A percentile compares a stretch with the other conserved stretches of the same genome.
Evolutionary conservation across 2,113 vertebrate genomes (phyloP).

Genomic region (Amphiprion percula): DNA sequence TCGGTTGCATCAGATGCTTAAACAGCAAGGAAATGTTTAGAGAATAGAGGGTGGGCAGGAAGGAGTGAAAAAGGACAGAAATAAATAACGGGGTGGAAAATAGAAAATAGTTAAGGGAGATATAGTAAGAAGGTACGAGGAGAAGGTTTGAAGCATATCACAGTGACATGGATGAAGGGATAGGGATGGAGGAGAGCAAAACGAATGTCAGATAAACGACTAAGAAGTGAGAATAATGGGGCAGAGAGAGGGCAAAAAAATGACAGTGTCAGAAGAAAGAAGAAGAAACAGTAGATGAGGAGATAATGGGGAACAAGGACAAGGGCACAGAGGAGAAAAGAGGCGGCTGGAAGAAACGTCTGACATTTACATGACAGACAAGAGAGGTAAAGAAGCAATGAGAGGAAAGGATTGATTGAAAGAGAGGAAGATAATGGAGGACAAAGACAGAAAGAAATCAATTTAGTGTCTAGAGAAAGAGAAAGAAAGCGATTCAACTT

Average conservation of each 20-base stretch:
- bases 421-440: conserved; percentile 4
- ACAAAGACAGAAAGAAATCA: conserved; percentile 3
- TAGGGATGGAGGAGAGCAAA: background rate
- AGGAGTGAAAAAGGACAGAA: background rate
- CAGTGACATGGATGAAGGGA: background rate
- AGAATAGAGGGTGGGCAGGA: background rate
- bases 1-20: conserved; percentile 59
- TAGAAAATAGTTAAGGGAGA: background rate
- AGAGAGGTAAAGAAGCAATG: background rate
- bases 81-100: too few relatives aligned
- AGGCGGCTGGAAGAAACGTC: background rate
- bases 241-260: background rate
- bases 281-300: background rate
- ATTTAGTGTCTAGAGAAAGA: background rate
- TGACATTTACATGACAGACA: conserved; percentile 21
- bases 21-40: conserved; percentile 17
- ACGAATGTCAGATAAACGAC: background rate
- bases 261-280: background rate
- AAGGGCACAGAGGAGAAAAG: background rate
- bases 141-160: background rate
- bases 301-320: background rate
- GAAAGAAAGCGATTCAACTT: conserved; percentile 5
- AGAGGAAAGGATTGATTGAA: conserved; percentile 7
- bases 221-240: background rate
- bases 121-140: too few relatives aligned